These are phyloP conservation scores for Spea hammondii DNA, from an alignment of 2,797 vertebrate species.

Conservation along the genomic window DNA sequence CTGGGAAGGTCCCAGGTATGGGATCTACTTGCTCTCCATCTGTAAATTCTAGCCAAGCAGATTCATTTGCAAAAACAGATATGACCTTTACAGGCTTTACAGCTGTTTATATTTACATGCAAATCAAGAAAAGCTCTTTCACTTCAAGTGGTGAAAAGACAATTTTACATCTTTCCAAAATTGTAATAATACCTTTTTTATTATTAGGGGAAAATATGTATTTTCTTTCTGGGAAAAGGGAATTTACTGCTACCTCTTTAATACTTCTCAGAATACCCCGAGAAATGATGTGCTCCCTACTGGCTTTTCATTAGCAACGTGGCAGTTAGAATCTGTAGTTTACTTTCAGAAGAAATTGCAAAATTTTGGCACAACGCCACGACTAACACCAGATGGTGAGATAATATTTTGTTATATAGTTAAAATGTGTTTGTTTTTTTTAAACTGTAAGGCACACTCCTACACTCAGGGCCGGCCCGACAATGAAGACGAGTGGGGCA, in stretches of 20 bases:
- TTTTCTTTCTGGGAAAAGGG: neutral
- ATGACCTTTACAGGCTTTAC: too few relatives aligned
- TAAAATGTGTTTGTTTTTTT: conserved; percentile 37
- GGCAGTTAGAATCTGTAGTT: conserved; percentile 63
- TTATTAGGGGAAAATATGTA: neutral
- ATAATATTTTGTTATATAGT: conserved; percentile 56
- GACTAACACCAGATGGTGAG: conserved; percentile 60
- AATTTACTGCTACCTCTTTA: neutral
- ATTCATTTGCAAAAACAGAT: too few relatives aligned
- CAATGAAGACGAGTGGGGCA: too few relatives aligned
- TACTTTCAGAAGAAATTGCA: conserved; percentile 60
- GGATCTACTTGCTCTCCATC: too few relatives aligned
- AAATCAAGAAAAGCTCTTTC: too few relatives aligned
- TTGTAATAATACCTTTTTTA: neutral
- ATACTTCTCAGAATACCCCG: conserved; percentile 5
- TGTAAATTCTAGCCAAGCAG: too few relatives aligned
- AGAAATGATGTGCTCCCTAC: conserved; percentile 52
- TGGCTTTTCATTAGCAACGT: conserved; percentile 58
- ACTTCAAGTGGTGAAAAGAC: too few relatives aligned
- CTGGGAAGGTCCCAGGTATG: too few relatives aligned
- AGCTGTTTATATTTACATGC: too few relatives aligned
- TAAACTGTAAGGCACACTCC: neutral
- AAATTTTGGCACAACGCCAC: conserved; percentile 66
- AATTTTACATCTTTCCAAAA: too few relatives aligned
- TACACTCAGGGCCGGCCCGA: too few relatives aligned